phyloP scores from a whole-genome alignment of 2,888 invertebrate genomes.

The Cynaeus angustus region DNA sequence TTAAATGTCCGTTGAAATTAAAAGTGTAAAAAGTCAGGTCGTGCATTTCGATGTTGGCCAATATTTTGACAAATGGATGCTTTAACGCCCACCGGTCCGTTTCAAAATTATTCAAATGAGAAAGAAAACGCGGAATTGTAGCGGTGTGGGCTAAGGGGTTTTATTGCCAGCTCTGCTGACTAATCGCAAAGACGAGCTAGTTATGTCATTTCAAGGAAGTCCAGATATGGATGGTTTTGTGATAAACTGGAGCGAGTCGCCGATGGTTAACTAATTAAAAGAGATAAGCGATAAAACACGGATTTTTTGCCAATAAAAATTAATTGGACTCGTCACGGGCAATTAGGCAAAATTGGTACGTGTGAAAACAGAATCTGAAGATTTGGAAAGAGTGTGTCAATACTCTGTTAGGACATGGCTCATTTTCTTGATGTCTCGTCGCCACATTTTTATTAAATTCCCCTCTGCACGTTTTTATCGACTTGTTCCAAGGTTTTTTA shows the following conservation, averaged over 20 bases:
- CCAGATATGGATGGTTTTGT: constrained; percentile 13
- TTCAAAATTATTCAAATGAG: not conserved
- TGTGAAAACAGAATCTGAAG: too few relatives aligned
- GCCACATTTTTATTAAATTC: too few relatives aligned
- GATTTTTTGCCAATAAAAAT: too few relatives aligned
- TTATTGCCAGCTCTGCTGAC: constrained; percentile 16
- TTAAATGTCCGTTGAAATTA: constrained; percentile 24
- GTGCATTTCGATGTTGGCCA: constrained; percentile 3
- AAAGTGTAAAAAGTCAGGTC: constrained; percentile 25
- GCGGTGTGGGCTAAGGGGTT: constrained; percentile 4
- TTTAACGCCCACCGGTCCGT: constrained; percentile 11
- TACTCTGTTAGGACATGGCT: too few relatives aligned
- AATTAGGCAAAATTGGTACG: too few relatives aligned
- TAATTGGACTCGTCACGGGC: too few relatives aligned
- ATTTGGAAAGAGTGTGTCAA: too few relatives aligned
- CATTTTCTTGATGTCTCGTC: too few relatives aligned
- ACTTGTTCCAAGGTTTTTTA: too few relatives aligned
- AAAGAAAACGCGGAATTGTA: constrained; percentile 11
- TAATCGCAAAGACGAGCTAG: constrained; percentile 17
- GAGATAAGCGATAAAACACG: too few relatives aligned
- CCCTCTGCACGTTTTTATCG: too few relatives aligned
- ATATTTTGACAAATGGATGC: constrained; percentile 20
- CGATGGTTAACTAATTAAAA: too few relatives aligned
- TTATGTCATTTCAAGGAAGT: constrained; percentile 28
- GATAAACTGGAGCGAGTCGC: not conserved